Conservation (phyloP, 2,888 invertebrate genomes). For the Smittia aterrima region DNA sequence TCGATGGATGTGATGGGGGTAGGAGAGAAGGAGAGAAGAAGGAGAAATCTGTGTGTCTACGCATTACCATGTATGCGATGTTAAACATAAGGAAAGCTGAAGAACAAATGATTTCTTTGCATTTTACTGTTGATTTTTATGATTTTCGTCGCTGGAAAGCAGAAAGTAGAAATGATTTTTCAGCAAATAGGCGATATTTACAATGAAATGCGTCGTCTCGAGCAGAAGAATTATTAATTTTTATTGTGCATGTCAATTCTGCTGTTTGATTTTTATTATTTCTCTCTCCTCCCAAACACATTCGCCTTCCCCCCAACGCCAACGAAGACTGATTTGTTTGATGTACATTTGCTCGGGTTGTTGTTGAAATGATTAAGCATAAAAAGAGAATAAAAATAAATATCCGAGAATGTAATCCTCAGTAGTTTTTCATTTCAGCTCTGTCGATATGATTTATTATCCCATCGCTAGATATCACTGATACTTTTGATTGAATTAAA, state of each 20-base stretch:
- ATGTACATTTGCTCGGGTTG: conserved; percentile 22
- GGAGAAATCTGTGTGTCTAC: not conserved
- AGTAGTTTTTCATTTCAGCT: conserved; percentile 9
- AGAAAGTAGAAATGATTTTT: not conserved
- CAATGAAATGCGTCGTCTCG: conserved; percentile 3
- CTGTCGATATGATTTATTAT: conserved; percentile 38
- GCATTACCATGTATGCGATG: conserved; percentile 5
- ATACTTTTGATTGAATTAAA: conserved; percentile 31
- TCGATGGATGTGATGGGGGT: not conserved
- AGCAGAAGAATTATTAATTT: conserved; percentile 33
- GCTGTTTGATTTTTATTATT: conserved; percentile 36
- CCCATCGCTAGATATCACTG: conserved; percentile 22
- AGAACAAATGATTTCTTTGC: conserved; percentile 36
- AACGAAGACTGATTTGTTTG: conserved; percentile 21
- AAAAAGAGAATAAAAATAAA: conserved; percentile 34
- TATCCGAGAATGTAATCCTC: not conserved
- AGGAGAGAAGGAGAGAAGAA: not conserved
- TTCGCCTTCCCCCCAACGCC: not conserved
- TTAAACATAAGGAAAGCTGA: not conserved
- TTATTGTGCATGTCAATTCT: conserved; percentile 37
- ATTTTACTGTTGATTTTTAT: conserved; percentile 40
- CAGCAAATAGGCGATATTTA: not conserved
- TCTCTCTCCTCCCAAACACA: not conserved
- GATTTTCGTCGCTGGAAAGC: not conserved
- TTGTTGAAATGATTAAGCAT: conserved; percentile 41